These are phyloP conservation scores for Drosophila sp. DNA, from an alignment of 1,140 invertebrate genomes.

Conservation along the genomic window DNA sequence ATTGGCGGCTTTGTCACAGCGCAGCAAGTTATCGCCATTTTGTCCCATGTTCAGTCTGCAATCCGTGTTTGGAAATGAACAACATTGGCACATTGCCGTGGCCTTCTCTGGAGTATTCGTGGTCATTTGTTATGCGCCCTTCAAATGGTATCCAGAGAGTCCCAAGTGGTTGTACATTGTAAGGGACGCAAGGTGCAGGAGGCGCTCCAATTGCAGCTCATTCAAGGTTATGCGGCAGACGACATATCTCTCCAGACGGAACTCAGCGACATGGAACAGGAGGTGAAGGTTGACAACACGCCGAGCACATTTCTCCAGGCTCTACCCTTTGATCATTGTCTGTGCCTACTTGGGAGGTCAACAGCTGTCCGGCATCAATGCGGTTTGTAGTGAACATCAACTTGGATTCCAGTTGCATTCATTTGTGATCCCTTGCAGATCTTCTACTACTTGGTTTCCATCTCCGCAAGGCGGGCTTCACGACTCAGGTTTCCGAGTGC, in stretches of 20 bases:
- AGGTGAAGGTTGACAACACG: constrained; percentile 68
- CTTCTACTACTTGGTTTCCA: constrained; percentile 90
- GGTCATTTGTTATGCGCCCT: constrained; percentile 86
- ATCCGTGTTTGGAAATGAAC: constrained; percentile 85
- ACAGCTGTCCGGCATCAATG: constrained; percentile 94
- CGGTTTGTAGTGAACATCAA: constrained; percentile 85
- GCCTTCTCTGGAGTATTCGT: constrained; percentile 87
- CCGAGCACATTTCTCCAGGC: constrained; percentile 86
- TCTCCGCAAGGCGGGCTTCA: constrained; percentile 87
- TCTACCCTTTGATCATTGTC: constrained; percentile 88
- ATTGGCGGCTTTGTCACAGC: constrained; percentile 89
- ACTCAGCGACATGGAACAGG: constrained; percentile 78
- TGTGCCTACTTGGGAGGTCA: constrained; percentile 91
- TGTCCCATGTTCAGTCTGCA: constrained; percentile 88
- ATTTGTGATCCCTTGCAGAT: constrained; percentile 85
- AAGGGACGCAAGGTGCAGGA: constrained; percentile 87
- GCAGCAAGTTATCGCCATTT: constrained; percentile 92
- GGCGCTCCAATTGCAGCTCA: constrained; percentile 73
- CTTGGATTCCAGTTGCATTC: background rate
- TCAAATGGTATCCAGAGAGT: constrained; percentile 91
- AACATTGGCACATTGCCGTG: constrained; percentile 89
- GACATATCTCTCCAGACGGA: constrained; percentile 84
- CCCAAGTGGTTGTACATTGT: constrained; percentile 93
- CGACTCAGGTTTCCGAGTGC: constrained; percentile 86
- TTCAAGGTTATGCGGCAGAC: constrained; percentile 53